Evolutionary conservation across 2,888 invertebrate genomes (phyloP), one percentile per base, ranked within the genome.

Genomic region (Spodoptera littoralis): DNA sequence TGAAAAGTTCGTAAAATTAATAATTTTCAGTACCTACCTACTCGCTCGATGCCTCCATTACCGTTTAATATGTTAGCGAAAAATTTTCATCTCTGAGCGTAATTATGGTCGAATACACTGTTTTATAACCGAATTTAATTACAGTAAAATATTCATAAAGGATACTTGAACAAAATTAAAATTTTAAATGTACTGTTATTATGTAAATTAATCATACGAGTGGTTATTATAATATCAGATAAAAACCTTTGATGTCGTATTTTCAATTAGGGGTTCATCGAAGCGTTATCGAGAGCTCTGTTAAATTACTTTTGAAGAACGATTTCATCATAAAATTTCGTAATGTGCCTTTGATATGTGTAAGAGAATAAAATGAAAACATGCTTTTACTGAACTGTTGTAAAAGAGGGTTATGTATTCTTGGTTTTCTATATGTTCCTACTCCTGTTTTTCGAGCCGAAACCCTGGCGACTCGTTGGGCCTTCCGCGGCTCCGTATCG

Each of bases 91-190:
- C 50, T 27, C 73, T 41, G 45, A 22, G 49, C 30, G 43, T 60
- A 53, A 68, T 73, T 68, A 68, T 58, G 43, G 43, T 13, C 11
- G 69, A 73, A 53, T 50, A 36, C 46, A 49, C 27, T 13, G 13
- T 41, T 47, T 42, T 47, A 24, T 36, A 53, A 36, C 36, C 27
- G 45, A 22, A 46, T 73, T 68, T 73, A 68, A 68, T 73, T 73
- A 53, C 53, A 46, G 49, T 50, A 30, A 73, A 68, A 73, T 67
- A 67, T 67, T 58, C 49, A 69, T 73, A 53, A 68, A 67, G 60
- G 69, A 73, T 68, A 50, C 69, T 73, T 58, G 43, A 18, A 18
- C 22, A 45, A 53, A 46, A 68, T 68, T 68, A 73, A 53, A 73
- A 68, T 69, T 68, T 73, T 6, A 69, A 69, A 73, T 59, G 49